A percentile compares a stretch with the other conserved stretches of the same genome.
phyloP scores from a whole-genome alignment of 2,888 invertebrate species.

The Ophion slaviceki region DNA sequence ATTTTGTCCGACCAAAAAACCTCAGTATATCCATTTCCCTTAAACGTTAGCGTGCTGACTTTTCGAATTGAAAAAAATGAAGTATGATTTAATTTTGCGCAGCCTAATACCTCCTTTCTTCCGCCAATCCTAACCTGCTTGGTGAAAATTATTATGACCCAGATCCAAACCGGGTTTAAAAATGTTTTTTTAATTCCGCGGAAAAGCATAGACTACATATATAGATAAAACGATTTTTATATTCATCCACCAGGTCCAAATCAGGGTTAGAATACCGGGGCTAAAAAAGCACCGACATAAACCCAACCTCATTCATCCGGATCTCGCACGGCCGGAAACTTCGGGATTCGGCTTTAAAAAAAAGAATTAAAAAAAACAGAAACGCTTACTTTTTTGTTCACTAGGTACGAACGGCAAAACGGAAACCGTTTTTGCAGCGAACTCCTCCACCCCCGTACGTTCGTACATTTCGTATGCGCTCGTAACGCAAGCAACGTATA shows the following conservation, averaged over 20 bases:
- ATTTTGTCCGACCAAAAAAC: background rate
- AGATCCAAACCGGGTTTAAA: too few species aligned
- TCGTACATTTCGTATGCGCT: background rate
- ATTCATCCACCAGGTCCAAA: background rate
- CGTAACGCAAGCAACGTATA: conserved; percentile 11
- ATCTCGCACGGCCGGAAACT: background rate
- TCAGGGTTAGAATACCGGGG: background rate
- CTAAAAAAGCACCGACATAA: background rate
- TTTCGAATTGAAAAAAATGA: background rate
- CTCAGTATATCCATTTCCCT: background rate
- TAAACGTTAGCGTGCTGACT: background rate
- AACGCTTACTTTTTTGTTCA: background rate
- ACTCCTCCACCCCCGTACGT: background rate
- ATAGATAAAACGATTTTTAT: background rate
- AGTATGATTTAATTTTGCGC: too few species aligned
- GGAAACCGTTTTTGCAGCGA: background rate
- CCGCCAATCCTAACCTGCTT: too few species aligned
- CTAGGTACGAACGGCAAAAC: background rate
- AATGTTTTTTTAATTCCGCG: background rate
- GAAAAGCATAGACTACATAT: background rate
- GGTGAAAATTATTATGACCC: too few species aligned
- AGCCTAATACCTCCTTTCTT: too few species aligned
- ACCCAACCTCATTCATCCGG: background rate
- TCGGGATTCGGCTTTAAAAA: background rate
- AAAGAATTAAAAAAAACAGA: background rate